Evolutionary conservation across 2,113 vertebrate genomes (phyloP), one percentile per base, ranked within the genome.

Genomic region (Ceratotherium simum): DNA sequence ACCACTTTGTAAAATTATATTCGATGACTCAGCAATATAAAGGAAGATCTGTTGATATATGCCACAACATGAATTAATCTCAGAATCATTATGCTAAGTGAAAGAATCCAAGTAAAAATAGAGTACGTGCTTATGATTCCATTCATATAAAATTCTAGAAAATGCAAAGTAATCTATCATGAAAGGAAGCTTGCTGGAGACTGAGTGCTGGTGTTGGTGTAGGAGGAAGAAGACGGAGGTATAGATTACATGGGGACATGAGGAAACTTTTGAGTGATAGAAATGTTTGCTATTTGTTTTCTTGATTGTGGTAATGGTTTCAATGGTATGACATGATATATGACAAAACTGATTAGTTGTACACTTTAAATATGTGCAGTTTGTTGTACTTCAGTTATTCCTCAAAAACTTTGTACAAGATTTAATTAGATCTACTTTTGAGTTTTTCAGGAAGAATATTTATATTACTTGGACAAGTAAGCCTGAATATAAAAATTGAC

Each of bases 131-230:
- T 75, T 81, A 60, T 56, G 48, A 69, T 33, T 69, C 18, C 27
- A 91, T 69, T 91, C 46, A 25, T 69, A 56, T 56, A 91, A 91
- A 91, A 80, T 69, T 80, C 62, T 91, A 69, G 36, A 80, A 80
- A 54, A 42, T 80, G 36, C 46, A 33, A 56, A 86, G 60, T 83
- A 64, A 54, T 67, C 33, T 39, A 8, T 60, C 31, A 7, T 70
- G 64, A 79, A 69, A 87, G 73, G 36, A 79, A 70, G 39, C 64
- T 81, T 73, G 13, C 36, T 27, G 39, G 78, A 91, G 51, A 70
- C 42, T 33, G 42, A 33, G 9, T 62, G 10, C 27, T 54, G 18
- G 20, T n/a, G 9, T 56, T 94, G 65, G 54, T 64, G n/a, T 20
- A 73, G 9, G 27, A 31, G 20, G 42, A 81, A 64, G 42, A 60